These are phyloP conservation scores for Borostomias antarcticus DNA, from an alignment of 2,797 vertebrate species.

Conservation along the genomic window DNA sequence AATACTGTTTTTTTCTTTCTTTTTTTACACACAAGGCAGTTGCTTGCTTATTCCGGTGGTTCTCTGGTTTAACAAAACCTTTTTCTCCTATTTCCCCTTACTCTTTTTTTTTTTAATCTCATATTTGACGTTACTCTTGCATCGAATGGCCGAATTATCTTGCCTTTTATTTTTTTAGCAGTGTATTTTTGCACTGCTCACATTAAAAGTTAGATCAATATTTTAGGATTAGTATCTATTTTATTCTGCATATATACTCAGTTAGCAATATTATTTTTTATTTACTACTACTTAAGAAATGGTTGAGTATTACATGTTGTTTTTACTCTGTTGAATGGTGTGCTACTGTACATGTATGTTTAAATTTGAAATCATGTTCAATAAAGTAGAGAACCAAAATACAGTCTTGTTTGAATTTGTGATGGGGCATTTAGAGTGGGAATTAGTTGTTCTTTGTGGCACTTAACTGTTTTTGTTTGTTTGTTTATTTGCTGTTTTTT, in stretches of 20 bases:
- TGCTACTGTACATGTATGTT: constrained; percentile 57
- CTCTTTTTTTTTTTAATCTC: too few species aligned
- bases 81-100: constrained; percentile 68
- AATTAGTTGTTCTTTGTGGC: background rate
- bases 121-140: constrained; percentile 67
- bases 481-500: too few species aligned
- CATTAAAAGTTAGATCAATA: constrained; percentile 45
- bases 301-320: constrained; percentile 46
- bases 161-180: constrained; percentile 63
- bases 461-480: too few species aligned
- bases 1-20: constrained; percentile 68
- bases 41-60: constrained; percentile 67
- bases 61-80: constrained; percentile 64
- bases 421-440: too few species aligned
- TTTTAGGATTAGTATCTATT: constrained; percentile 52
- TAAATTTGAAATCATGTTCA: constrained; percentile 53
- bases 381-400: constrained; percentile 52
- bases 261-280: background rate
- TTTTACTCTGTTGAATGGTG: constrained; percentile 53
- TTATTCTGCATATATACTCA: constrained; percentile 33
- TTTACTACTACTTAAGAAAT: constrained; percentile 39
- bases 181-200: constrained; percentile 48
- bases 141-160: constrained; percentile 51
- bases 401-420: background rate
- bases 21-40: constrained; percentile 73